Base-by-base conservation (phyloP, 2,888 invertebrate genomes). In the Cordilura impudica region DNA sequence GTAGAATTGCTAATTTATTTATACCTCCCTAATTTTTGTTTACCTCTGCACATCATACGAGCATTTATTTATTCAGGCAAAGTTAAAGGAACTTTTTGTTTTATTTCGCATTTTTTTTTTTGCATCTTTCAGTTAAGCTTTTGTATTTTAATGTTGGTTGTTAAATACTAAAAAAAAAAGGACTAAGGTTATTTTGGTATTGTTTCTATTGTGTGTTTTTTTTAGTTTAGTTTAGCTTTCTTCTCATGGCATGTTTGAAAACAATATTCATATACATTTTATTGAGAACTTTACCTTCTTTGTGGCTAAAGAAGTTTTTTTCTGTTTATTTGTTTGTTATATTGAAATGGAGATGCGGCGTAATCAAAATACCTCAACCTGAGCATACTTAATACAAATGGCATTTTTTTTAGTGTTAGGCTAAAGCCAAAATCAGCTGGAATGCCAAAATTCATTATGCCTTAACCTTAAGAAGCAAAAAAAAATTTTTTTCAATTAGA, bases 1-100 rank as follows among this genome's bases (percentile, higher is more conserved):
- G n/a, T n/a, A n/a, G n/a, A n/a, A n/a, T n/a, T n/a, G n/a, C n/a
- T n/a, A n/a, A n/a, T n/a, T n/a, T n/a, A n/a, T n/a, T n/a, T n/a
- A n/a, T n/a, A n/a, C n/a, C n/a, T n/a, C n/a, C n/a, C 12, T 39
- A 12, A 39, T n/a, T 12, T n/a, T 39, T n/a, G n/a, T 39, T 39
- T 39, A 39, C 12, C 2, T n/a, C 35, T 39, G n/a, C n/a, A 4
- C 35, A n/a, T 39, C 35, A 7, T 39, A 39, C 35, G n/a, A n/a
- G 31, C 10, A 49, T 26, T 14, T 49, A 58, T 56, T 58, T 39
- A 4, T 31, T 16, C 39, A 19, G 49, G 39, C 26, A 65, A 39
- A 49, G 56, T 51, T 56, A 47, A 72, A 56, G 53, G 35, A 19
- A 56, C 35, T 63, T 56, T 39, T 39, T 12, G 12, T n/a, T 39